Base-by-base conservation (phyloP, 2,888 invertebrate genomes). In the Caradrina kadenii region DNA sequence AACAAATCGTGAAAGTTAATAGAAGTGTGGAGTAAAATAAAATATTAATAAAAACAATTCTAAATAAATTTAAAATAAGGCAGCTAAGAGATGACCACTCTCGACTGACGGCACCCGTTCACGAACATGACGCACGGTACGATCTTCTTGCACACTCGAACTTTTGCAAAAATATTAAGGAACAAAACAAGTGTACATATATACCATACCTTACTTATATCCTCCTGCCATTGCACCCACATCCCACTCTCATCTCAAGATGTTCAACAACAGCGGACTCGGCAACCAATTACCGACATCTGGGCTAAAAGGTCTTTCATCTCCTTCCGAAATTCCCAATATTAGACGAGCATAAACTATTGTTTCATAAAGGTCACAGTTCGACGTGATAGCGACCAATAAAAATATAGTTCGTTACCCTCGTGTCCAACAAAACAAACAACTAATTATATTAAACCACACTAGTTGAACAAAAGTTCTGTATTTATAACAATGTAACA, bases 391-490 rank as follows among this genome's bases (percentile, higher is more conserved):
- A 79, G 63, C 60, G 26, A 42, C 35, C 22, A 56, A 56, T 67
- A 64, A 76, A 71, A 76, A 66, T 62, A 26, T 53, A 65, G 76
- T 73, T 65, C 80, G 52, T 74, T 76, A 71, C 63, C 73, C 80
- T 62, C 73, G 11, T 10, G 48, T 45, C 31, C 48, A 42, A 53
- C 63, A 61, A 61, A 65, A 73, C 65, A 78, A 79, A 78, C 79
- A 74, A 69, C 62, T 56, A 63, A 69, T 65, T 74, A 56, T 60
- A 49, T 66, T 50, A 63, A 60, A n/a, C 39, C 26, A 77, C 42
- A 77, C 72, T 58, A 61, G 39, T 21, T 19, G 19, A 50, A 63
- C 21, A 49, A 49, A 56, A 61, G 2, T 64, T 55, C 31, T 50
- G 61, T 56, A 53, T 65, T 63, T 35, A 48, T 55, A 45, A 58